Conservation (phyloP, 2,113 vertebrate species). For the Ginglymostoma cirratum region DNA sequence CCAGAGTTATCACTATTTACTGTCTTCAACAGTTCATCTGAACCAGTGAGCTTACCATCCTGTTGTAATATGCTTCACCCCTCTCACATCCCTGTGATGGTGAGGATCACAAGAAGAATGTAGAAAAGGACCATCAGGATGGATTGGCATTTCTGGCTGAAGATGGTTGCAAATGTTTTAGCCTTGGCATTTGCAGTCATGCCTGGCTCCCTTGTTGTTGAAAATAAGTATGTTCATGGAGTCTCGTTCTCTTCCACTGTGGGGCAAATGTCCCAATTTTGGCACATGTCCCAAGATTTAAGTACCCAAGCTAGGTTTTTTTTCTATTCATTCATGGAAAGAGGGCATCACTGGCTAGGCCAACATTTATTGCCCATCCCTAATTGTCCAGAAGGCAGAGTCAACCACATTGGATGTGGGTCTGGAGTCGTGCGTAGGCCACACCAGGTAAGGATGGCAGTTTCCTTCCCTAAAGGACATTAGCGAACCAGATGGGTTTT, state of each 20-base stretch:
- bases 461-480: too few relatives aligned
- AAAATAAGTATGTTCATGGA: too few relatives aligned
- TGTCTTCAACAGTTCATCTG: background rate
- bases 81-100: background rate
- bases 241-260: background rate
- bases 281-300: background rate
- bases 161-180: too few relatives aligned
- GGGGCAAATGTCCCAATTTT: too few relatives aligned
- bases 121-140: too few relatives aligned
- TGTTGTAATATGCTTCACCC: background rate
- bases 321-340: background rate
- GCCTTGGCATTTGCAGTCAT: too few relatives aligned
- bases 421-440: background rate
- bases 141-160: too few relatives aligned
- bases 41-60: background rate
- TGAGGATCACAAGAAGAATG: too few relatives aligned
- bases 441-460: too few relatives aligned
- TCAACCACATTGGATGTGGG: background rate
- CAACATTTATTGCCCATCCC: too few relatives aligned
- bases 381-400: background rate
- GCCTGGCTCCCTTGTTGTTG: too few relatives aligned
- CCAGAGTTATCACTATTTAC: background rate
- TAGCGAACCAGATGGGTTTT: background rate
- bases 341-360: too few relatives aligned
- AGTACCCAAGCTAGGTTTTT: background rate